Evolutionary conservation across 2,888 invertebrate species (phyloP).

Genomic region (Cantharis rufa): DNA sequence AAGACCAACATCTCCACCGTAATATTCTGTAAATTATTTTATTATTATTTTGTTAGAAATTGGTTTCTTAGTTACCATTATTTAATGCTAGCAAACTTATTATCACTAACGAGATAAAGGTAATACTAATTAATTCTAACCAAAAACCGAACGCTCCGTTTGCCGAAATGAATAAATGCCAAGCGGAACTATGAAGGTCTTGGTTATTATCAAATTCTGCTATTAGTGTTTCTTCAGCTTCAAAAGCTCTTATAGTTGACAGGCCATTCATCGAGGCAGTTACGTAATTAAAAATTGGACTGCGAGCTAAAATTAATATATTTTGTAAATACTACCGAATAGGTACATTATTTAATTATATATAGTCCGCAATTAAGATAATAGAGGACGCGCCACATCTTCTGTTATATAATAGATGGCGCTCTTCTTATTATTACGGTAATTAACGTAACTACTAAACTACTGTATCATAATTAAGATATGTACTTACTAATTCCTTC

Average conservation of each 20-base stretch:
- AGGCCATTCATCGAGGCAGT: slow-evolving; percentile 74
- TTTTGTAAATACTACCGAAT: neutral
- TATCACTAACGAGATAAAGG: slow-evolving; percentile 65
- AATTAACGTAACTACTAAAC: too few relatives aligned
- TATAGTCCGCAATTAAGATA: too few relatives aligned
- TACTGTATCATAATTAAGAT: too few relatives aligned
- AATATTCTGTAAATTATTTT: slow-evolving; percentile 7
- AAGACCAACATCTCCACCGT: slow-evolving; percentile 71
- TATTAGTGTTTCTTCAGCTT: slow-evolving; percentile 64
- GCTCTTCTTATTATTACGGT: too few relatives aligned
- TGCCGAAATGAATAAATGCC: slow-evolving; percentile 65
- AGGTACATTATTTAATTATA: too few relatives aligned
- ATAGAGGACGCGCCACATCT: too few relatives aligned
- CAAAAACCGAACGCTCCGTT: slow-evolving; percentile 70
- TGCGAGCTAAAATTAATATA: slow-evolving; percentile 63
- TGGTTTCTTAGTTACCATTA: slow-evolving; percentile 27
- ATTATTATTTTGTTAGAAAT: slow-evolving; percentile 8
- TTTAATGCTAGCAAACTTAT: slow-evolving; percentile 30
- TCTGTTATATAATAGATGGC: too few relatives aligned
- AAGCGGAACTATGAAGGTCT: slow-evolving; percentile 70
- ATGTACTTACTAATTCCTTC: slow-evolving; percentile 64
- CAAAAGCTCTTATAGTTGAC: slow-evolving; percentile 71
- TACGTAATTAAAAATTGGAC: slow-evolving; percentile 74
- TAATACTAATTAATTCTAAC: slow-evolving; percentile 66
- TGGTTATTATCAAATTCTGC: slow-evolving; percentile 63